Evolutionary conservation across 2,113 vertebrate genomes (phyloP), one percentile per base, ranked within the genome.

Genomic region (Morone chrysops): DNA sequence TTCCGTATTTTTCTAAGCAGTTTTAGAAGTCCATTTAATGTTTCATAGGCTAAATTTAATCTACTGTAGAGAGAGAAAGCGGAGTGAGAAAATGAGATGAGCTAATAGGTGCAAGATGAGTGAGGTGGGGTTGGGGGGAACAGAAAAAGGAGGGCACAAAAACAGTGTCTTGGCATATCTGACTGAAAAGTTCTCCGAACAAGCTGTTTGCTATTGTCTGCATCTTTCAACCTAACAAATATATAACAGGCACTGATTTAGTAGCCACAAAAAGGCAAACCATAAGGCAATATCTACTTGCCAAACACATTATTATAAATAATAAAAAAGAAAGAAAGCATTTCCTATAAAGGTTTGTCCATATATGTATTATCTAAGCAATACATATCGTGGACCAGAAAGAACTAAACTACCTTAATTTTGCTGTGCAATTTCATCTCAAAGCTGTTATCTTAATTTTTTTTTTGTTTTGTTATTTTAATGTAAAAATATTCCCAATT

Each of bases 131-230:
- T 47, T 14, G 36, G 31, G 31, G 6, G 65, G 14, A 51, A 75
- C 48, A 65, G 45, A 73, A 69, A 25, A 75, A 70, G n/a, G 31
- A 25, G 65, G 12, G 43, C 38, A 53, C 59, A 56, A 36, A 75
- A 65, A 56, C 47, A 72, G 40, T 68, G 20, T 57, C 20, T 54
- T 57, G 68, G 57, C 18, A 70, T 66, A 79, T 78, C 48, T 77
- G 53, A 25, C 25, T 25, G 25, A 25, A 25, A 71, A 76, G 76
- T 54, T 71, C 38, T 67, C 25, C 31, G 59, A 79, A 75, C 70
- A 79, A 79, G 45, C n/a, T 45, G 36, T 65, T 78, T 43, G 38
- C 36, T 45, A 5, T 43, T 65, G 16, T 69, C 36, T 51, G 17
- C 43, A 47, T 71, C 41, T 69, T 80, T 59, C n/a, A 76, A 63